Conservation (phyloP, 35 echinoderm and acorn worm genomes). For the Holothuria glaberrima region DNA sequence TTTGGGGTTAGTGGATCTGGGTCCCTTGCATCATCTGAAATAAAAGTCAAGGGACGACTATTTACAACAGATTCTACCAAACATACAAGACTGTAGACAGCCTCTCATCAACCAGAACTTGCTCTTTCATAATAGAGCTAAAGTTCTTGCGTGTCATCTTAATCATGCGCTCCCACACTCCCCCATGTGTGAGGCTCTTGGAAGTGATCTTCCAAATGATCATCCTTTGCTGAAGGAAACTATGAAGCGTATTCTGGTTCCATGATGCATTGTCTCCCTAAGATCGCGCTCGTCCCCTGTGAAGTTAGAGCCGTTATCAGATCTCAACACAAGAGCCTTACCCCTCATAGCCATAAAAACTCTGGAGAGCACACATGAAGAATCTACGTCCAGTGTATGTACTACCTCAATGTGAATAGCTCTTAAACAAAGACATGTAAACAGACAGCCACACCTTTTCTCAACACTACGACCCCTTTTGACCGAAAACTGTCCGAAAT, state of each 20-base stretch:
- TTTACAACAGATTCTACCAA: conserved; percentile 55
- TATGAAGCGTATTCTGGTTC: conserved; percentile 31
- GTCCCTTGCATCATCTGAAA: conserved; percentile 14
- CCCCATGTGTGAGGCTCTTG: conserved; percentile 44
- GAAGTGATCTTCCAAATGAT: conserved; percentile 56
- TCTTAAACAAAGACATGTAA: conserved; percentile 65
- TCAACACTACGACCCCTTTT: conserved; percentile 54
- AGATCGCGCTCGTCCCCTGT: conserved; percentile 49
- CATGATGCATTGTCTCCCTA: conserved; percentile 33
- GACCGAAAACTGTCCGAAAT: conserved; percentile 61
- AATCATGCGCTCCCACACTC: conserved; percentile 68
- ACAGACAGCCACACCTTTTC: conserved; percentile 71
- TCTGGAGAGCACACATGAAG: conserved; percentile 56
- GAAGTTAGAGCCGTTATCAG: conserved; percentile 69
- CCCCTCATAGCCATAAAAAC: conserved; percentile 59
- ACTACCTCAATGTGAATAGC: conserved; percentile 74
- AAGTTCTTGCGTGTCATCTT: conserved; percentile 14
- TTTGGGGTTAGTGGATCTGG: conserved; percentile 26
- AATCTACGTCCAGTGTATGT: conserved; percentile 57
- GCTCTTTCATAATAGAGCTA: conserved; percentile 35
- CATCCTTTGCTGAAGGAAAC: conserved; percentile 21
- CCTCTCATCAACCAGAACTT: conserved; percentile 44
- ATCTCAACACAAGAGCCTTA: conserved; percentile 36
- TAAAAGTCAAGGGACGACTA: conserved; percentile 34
- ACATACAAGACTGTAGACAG: conserved; percentile 60